These are phyloP conservation scores for Helicoverpa zea DNA, from an alignment of 1,140 invertebrate genomes.

Conservation along the genomic window DNA sequence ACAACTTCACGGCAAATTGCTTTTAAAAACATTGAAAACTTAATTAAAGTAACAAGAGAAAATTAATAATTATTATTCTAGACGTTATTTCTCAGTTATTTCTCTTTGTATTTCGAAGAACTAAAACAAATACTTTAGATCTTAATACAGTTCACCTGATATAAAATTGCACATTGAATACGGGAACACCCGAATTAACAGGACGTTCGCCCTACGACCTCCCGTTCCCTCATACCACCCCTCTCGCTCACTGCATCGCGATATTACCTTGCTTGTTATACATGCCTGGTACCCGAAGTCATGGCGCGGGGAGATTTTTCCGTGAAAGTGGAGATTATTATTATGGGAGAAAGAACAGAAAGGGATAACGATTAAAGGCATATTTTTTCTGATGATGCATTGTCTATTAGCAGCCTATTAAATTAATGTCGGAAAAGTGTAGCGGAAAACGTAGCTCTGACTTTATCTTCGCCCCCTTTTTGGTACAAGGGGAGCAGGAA, in stretches of 20 bases:
- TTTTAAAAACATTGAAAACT: not conserved
- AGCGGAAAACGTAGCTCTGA: slow-evolving; percentile 37
- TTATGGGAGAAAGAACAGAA: slow-evolving; percentile 4
- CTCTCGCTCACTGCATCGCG: slow-evolving; percentile 8
- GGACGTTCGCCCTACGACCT: slow-evolving; percentile 34
- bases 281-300: slow-evolving; percentile 62
- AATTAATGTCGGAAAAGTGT: slow-evolving; percentile 8
- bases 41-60: slow-evolving; percentile 33
- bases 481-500: slow-evolving; percentile 30
- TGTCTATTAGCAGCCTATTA: not conserved
- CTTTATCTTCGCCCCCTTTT: slow-evolving; percentile 46
- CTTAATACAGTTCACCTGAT: slow-evolving; percentile 21
- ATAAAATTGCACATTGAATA: slow-evolving; percentile 27
- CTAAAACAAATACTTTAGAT: slow-evolving; percentile 6
- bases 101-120: slow-evolving; percentile 4
- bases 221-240: slow-evolving; percentile 1
- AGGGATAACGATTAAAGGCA: not conserved
- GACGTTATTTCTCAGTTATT: not conserved
- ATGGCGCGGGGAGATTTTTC: slow-evolving; percentile 73
- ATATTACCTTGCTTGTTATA: slow-evolving; percentile 39
- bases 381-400: not conserved
- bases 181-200: slow-evolving; percentile 30
- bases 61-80: slow-evolving; percentile 1
- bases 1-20: not conserved
- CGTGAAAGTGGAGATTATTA: slow-evolving; percentile 52